Evolutionary conservation across 2,113 vertebrate species (phyloP).

Genomic region (Crotophaga sulcirostris): DNA sequence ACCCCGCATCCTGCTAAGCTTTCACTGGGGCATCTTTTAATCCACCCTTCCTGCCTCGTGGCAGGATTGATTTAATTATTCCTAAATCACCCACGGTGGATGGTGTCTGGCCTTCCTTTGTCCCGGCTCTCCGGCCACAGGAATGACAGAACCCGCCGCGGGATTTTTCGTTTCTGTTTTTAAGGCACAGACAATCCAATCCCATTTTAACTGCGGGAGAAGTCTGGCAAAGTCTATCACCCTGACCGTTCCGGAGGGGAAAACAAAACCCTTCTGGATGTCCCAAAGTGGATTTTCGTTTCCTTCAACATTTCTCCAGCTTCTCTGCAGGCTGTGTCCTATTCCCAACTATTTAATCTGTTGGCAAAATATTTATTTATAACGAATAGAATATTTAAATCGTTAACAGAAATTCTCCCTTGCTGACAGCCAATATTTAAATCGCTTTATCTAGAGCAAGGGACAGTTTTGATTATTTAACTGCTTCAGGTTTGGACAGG

Average conservation of each 20-base stretch:
- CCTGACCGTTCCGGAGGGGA: not conserved
- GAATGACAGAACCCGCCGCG: not conserved
- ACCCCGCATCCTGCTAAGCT: not conserved
- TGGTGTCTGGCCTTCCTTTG: slow-evolving; percentile 30
- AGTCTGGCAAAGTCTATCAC: not conserved
- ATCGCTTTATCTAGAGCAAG: not conserved
- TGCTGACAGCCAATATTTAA: not conserved
- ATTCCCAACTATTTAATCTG: not conserved
- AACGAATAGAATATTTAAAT: not conserved
- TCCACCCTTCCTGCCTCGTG: slow-evolving; percentile 43
- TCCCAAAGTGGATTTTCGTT: not conserved
- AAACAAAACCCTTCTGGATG: not conserved
- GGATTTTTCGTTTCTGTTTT: not conserved
- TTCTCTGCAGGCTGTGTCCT: not conserved
- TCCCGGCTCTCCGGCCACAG: not conserved
- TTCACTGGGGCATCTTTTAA: slow-evolving; percentile 53
- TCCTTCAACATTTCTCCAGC: not conserved
- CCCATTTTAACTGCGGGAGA: slow-evolving; percentile 1
- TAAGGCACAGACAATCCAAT: not conserved
- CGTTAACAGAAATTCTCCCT: not conserved
- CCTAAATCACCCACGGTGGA: slow-evolving; percentile 26
- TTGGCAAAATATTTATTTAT: not conserved
- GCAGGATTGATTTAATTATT: slow-evolving; percentile 61
- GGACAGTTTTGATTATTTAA: not conserved
- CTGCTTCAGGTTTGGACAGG: not conserved